Percentiles rank a stretch among this genome's conserved stretches.
Conservation (phyloP, 1,140 invertebrate species). For the Zaprionus taronus region DNA sequence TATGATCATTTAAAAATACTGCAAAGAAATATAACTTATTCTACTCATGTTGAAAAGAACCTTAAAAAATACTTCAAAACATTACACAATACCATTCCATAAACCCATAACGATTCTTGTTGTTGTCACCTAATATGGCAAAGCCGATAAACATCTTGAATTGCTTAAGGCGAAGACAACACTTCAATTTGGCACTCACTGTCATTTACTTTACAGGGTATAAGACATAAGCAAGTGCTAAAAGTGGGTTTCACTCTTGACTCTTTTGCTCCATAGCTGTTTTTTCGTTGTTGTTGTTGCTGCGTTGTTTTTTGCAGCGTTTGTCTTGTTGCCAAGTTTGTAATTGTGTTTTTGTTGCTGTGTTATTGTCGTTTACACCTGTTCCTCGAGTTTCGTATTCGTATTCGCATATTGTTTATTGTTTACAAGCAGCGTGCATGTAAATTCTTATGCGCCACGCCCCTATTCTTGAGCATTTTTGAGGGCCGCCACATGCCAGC, state of each 20-base stretch:
- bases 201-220: constrained; percentile 9
- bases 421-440: constrained; percentile 45
- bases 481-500: constrained; percentile 56
- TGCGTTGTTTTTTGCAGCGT: constrained; percentile 15
- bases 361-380: constrained; percentile 65
- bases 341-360: constrained; percentile 21
- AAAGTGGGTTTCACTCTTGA: constrained; percentile 36
- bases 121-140: not conserved
- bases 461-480: constrained; percentile 40
- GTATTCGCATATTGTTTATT: constrained; percentile 34
- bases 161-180: not conserved
- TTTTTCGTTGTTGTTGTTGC: constrained; percentile 4
- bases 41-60: no score
- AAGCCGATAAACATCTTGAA: not conserved
- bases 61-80: not conserved
- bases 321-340: constrained; percentile 50
- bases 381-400: constrained; percentile 39
- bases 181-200: not conserved
- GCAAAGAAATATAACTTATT: no score
- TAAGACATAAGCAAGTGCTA: constrained; percentile 36
- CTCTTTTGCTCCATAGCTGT: constrained; percentile 25
- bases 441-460: constrained; percentile 67
- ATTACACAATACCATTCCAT: not conserved
- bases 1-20: no score
- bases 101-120: not conserved